Percentiles rank a stretch among this genome's conserved stretches.
Conservation (phyloP, 2,113 vertebrate genomes). For the Myrmecobius fasciatus region DNA sequence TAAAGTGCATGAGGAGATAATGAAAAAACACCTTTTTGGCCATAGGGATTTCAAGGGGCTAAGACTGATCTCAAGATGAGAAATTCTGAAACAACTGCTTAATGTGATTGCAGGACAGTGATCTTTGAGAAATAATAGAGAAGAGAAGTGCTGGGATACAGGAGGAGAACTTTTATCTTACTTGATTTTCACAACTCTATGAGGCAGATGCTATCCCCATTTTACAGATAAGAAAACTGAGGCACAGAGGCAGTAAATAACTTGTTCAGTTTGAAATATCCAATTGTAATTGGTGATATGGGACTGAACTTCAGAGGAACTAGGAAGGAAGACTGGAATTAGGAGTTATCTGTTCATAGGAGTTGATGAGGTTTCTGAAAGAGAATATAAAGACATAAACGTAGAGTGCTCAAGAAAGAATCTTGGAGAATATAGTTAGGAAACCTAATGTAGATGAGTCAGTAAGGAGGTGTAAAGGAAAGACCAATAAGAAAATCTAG, state of each 20-base stretch:
- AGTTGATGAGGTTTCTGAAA: background rate
- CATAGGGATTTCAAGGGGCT: background rate
- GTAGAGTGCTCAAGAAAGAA: background rate
- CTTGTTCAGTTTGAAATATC: background rate
- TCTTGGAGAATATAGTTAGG: background rate
- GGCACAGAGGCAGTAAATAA: background rate
- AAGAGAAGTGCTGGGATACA: background rate
- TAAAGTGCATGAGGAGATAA: background rate
- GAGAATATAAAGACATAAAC: background rate
- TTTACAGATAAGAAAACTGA: background rate
- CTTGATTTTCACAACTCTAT: background rate
- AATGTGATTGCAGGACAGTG: background rate
- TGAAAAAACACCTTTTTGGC: background rate
- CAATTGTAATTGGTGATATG: background rate
- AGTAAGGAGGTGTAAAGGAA: background rate
- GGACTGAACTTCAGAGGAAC: background rate
- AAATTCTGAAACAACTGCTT: background rate
- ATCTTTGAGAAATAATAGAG: background rate
- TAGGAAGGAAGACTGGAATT: background rate
- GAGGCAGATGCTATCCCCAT: background rate
- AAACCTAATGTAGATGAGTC: background rate
- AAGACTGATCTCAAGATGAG: background rate
- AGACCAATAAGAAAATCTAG: background rate
- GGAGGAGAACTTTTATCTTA: background rate
- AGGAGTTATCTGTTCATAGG: background rate